Evolutionary conservation across 2,888 invertebrate species (phyloP).

Genomic region (Harpalus rubripes): DNA sequence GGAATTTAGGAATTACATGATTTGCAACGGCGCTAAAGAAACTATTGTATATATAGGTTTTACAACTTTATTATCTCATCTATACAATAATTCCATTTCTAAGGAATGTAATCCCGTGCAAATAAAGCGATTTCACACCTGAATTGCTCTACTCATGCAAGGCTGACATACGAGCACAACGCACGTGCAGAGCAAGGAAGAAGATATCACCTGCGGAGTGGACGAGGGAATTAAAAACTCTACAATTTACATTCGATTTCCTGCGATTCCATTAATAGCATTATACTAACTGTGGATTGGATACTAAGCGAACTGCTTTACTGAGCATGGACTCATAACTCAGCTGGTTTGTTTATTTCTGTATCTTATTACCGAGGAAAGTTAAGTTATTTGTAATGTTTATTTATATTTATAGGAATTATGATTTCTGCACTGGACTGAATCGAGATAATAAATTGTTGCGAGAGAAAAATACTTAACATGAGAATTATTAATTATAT

Average conservation of each 20-base stretch:
- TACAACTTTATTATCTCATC: neutral
- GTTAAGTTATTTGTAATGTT: constrained; percentile 28
- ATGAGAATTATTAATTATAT: neutral
- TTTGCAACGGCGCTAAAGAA: too few species aligned
- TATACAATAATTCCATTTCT: neutral
- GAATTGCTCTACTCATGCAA: constrained; percentile 5
- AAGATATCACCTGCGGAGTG: constrained; percentile 49
- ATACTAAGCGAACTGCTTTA: neutral
- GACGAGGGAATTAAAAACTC: constrained; percentile 16
- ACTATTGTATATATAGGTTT: neutral
- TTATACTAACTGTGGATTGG: constrained; percentile 46
- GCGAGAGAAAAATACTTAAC: neutral
- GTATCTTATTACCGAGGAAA: constrained; percentile 43
- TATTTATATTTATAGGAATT: constrained; percentile 39
- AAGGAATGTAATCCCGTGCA: neutral
- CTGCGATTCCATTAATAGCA: constrained; percentile 48
- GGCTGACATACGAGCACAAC: constrained; percentile 5
- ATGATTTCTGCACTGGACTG: constrained; percentile 14
- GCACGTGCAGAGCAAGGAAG: constrained; percentile 55
- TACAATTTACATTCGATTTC: constrained; percentile 61
- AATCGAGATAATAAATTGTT: neutral
- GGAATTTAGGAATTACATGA: too few species aligned
- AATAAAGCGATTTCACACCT: constrained; percentile 30
- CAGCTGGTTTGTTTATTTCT: constrained; percentile 37
- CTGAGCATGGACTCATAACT: constrained; percentile 18